Percentiles rank a stretch among this genome's conserved stretches.
Evolutionary conservation across 2,797 vertebrate genomes (phyloP).

Genomic region (Tarsius wallacei): DNA sequence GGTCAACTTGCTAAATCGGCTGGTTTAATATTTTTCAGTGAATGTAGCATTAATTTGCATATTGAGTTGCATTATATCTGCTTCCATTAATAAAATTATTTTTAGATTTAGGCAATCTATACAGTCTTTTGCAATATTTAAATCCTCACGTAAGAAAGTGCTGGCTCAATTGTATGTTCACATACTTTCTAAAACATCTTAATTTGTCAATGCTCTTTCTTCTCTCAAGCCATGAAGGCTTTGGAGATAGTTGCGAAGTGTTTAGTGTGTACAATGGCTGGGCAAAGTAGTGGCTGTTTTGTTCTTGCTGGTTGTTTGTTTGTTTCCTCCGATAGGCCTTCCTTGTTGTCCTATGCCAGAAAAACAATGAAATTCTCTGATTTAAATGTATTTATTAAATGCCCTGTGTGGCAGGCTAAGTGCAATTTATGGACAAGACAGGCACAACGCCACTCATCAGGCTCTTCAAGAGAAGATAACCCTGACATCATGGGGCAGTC

Average conservation of each 20-base stretch:
- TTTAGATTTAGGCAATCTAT: constrained; percentile 74
- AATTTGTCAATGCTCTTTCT: constrained; percentile 25
- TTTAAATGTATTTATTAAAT: constrained; percentile 43
- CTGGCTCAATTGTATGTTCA: not conserved
- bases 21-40: constrained; percentile 67
- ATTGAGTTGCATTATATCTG: constrained; percentile 73
- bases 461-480: constrained; percentile 20
- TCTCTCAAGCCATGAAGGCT: not conserved
- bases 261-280: not conserved
- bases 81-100: constrained; percentile 74
- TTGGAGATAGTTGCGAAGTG: not conserved
- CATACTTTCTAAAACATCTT: constrained; percentile 43
- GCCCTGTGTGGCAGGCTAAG: not conserved
- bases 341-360: not conserved
- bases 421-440: not conserved
- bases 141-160: constrained; percentile 34
- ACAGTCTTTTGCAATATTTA: constrained; percentile 57
- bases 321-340: constrained; percentile 31
- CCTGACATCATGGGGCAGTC: constrained; percentile 49
- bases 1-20: constrained; percentile 49
- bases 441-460: not conserved
- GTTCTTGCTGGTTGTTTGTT: not conserved
- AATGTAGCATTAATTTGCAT: constrained; percentile 69
- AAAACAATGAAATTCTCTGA: constrained; percentile 55
- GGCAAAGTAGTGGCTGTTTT: not conserved